Conservation (phyloP, 2,113 vertebrate species). For the Etheostoma spectabile region DNA sequence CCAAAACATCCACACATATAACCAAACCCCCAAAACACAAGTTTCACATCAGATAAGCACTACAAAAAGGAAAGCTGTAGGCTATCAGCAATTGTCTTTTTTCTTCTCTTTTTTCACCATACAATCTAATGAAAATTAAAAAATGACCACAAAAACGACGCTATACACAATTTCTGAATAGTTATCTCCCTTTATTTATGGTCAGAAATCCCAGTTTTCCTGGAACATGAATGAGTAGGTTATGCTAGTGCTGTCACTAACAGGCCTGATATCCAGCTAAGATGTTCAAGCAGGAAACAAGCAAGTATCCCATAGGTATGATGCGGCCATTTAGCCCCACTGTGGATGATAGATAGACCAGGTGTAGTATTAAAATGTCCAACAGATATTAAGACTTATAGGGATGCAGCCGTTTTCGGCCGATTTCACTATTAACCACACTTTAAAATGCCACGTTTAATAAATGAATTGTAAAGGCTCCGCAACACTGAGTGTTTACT, state of each 20-base stretch:
- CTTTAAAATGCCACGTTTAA: no score
- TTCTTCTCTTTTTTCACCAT: no score
- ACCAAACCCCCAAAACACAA: constrained; percentile 1
- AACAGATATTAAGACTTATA: background rate
- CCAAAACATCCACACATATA: background rate
- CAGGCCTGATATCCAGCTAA: background rate
- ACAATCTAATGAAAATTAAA: background rate
- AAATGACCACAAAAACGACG: background rate
- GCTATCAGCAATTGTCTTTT: background rate
- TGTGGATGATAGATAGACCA: background rate
- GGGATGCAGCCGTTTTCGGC: no score
- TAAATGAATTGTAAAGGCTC: no score
- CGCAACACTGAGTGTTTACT: no score
- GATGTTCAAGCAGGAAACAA: no score
- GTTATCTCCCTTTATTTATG: background rate
- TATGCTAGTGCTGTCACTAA: background rate
- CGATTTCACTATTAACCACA: no score
- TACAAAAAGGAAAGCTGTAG: background rate
- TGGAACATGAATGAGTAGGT: background rate
- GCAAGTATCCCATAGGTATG: no score
- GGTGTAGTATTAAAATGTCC: background rate
- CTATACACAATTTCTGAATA: background rate
- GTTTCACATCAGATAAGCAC: background rate
- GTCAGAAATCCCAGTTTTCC: background rate
- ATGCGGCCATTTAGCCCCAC: background rate